Base-by-base conservation (phyloP, 2,113 vertebrate genomes). In the Myotis lucifugus region DNA sequence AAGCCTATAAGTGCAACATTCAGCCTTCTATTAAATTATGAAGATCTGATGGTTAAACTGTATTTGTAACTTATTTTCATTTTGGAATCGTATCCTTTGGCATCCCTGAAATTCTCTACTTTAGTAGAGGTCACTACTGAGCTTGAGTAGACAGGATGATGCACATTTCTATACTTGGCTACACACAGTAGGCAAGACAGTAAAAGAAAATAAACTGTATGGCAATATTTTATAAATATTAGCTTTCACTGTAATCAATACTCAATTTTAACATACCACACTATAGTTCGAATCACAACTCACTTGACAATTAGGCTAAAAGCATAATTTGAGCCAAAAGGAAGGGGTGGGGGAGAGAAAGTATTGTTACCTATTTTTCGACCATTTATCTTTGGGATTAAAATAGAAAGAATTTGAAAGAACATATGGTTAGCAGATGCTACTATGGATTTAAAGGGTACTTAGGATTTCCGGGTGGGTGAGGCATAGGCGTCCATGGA, bases 141-240 rank as follows among this genome's bases (percentile, higher is more conserved):
- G 46, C 27, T 85, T 8, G 5, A 67, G 29, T 37, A 94, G 50
- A 56, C 23, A 85, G 56, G 50, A 27, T 34, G 37, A 32, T 6
- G 34, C 42, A 11, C 27, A 13, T 82, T 2, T 79, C 32, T 50
- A 77, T 72, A 37, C 42, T 34, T 95, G 70, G 10, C 8, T 50
- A 27, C 34, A 61, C 5, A 25, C 21, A n/a, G 32, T 73, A 83
- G 14, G 59, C 81, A 15, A 14, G 12, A 70, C 25, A 84, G 27
- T 40, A 69, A 94, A 84, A 73, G 40, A 25, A 91, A 91, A 42
- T 42, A 52, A 87, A 79, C 37, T 19, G 0, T 40, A 46, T 2
- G 32, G 83, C 86, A 61, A 42, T 10, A 73, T 70, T 85, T 83
- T 79, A 82, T 46, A 91, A 93, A 91, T 76, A 61, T 48, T 72